Evolutionary conservation across 1,140 invertebrate genomes (phyloP).

Genomic region (Drosophila aff.): DNA sequence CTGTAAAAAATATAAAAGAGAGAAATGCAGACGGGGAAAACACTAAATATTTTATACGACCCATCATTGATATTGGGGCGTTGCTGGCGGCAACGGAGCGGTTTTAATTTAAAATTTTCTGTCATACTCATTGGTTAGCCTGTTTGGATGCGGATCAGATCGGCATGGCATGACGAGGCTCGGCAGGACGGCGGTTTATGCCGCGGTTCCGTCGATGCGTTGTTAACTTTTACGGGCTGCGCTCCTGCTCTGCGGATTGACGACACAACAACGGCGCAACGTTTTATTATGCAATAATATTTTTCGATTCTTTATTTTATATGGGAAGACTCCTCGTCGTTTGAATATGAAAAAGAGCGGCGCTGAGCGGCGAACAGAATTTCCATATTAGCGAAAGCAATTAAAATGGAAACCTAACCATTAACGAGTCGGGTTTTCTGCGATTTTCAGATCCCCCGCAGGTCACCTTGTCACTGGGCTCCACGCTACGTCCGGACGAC

Average conservation of each 20-base stretch:
- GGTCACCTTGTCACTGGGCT: constrained; percentile 92
- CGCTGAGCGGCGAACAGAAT: constrained; percentile 25
- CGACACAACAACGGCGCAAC: constrained; percentile 28
- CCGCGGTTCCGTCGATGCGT: constrained; percentile 59
- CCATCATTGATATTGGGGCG: constrained; percentile 73
- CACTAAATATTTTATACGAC: constrained; percentile 82
- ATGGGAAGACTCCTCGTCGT: constrained; percentile 25
- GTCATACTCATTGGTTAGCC: constrained; percentile 65
- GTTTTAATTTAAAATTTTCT: constrained; percentile 81
- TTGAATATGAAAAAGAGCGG: constrained; percentile 36
- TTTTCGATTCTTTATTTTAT: constrained; percentile 79
- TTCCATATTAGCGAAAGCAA: constrained; percentile 69
- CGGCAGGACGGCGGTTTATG: constrained; percentile 58
- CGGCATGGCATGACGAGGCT: constrained; percentile 7
- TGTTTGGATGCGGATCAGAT: constrained; percentile 6
- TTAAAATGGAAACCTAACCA: constrained; percentile 58
- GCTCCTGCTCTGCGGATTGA: constrained; percentile 38
- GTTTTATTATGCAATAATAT: constrained; percentile 81
- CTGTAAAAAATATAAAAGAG: constrained; percentile 56
- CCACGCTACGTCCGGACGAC: constrained; percentile 93
- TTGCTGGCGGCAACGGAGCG: constrained; percentile 34
- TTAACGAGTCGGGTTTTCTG: constrained; percentile 20
- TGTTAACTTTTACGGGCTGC: constrained; percentile 77
- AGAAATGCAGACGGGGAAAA: constrained; percentile 54
- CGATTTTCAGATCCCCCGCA: constrained; percentile 92